Conservation (phyloP, 2,113 vertebrate genomes). For the Peromyscus polionotus region DNA sequence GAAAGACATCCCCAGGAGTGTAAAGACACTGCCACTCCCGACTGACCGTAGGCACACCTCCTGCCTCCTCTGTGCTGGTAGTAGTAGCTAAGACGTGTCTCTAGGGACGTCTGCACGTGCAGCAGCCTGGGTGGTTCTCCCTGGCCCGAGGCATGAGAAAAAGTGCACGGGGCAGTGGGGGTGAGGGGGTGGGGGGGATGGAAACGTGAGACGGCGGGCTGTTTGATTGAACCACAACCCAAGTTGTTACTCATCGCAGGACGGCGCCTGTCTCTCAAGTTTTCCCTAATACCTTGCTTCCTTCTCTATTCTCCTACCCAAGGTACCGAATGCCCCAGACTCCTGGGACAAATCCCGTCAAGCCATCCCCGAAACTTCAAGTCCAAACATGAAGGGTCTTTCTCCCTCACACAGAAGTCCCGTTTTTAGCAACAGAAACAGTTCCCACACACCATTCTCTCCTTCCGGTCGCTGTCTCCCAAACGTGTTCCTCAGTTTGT, state of each 20-base stretch:
- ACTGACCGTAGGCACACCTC: neutral
- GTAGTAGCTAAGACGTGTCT: neutral
- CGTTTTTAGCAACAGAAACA: neutral
- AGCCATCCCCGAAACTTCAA: neutral
- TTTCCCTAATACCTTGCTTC: neutral
- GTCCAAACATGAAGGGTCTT: neutral
- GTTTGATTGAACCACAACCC: neutral
- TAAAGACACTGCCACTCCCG: neutral
- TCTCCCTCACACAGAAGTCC: conserved; percentile 19
- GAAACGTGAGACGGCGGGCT: neutral
- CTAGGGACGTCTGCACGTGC: neutral
- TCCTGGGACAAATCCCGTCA: neutral
- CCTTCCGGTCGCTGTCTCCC: neutral
- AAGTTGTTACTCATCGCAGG: neutral
- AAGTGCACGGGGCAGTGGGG: fast-evolving
- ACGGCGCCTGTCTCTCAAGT: neutral
- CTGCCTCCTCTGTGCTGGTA: neutral
- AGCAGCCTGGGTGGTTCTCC: neutral
- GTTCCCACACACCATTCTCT: neutral
- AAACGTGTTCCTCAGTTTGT: neutral
- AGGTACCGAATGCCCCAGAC: neutral
- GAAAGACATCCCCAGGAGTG: neutral
- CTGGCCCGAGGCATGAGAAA: neutral
- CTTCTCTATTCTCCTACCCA: conserved; percentile 3
- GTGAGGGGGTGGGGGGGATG: neutral